A percentile compares a stretch with the other conserved stretches of the same genome.
phyloP scores from a whole-genome alignment of 2,113 vertebrate genomes.

The Morone saxatilis region DNA sequence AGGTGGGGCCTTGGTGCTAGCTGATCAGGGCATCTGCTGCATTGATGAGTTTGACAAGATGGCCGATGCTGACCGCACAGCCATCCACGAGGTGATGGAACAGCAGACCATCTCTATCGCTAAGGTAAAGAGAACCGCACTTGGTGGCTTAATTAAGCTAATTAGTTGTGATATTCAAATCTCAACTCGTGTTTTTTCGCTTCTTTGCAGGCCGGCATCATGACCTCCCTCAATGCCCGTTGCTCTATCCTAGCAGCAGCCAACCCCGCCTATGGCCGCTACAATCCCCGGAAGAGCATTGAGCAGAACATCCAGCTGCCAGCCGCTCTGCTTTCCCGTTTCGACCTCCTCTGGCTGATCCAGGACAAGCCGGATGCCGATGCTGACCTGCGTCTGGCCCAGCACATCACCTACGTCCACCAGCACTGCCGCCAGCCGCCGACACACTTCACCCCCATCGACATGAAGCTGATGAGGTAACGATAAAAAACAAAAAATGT shows the following conservation, averaged over 20 bases:
- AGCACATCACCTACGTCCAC: constrained; percentile 96
- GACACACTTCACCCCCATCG: constrained; percentile 88
- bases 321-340: constrained; percentile 91
- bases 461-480: constrained; percentile 96
- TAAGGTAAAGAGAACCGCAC: constrained; percentile 77
- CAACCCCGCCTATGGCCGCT: constrained; percentile 94
- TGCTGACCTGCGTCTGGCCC: constrained; percentile 90
- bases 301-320: constrained; percentile 95
- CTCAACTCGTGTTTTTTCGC: not conserved
- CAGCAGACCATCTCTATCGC: constrained; percentile 96
- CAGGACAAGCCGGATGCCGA: constrained; percentile 92
- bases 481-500: not conserved
- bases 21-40: constrained; percentile 92
- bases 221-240: constrained; percentile 93
- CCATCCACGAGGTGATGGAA: constrained; percentile 97
- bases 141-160: not conserved
- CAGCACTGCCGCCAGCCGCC: constrained; percentile 93
- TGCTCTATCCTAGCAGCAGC: constrained; percentile 93
- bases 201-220: constrained; percentile 88
- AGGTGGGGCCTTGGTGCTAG: constrained; percentile 91
- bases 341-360: constrained; percentile 95
- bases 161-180: not conserved
- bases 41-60: constrained; percentile 98
- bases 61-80: constrained; percentile 91
- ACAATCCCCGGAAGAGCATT: constrained; percentile 89